Conservation (phyloP, 2,797 vertebrate genomes). For the Macropodus opercularis region DNA sequence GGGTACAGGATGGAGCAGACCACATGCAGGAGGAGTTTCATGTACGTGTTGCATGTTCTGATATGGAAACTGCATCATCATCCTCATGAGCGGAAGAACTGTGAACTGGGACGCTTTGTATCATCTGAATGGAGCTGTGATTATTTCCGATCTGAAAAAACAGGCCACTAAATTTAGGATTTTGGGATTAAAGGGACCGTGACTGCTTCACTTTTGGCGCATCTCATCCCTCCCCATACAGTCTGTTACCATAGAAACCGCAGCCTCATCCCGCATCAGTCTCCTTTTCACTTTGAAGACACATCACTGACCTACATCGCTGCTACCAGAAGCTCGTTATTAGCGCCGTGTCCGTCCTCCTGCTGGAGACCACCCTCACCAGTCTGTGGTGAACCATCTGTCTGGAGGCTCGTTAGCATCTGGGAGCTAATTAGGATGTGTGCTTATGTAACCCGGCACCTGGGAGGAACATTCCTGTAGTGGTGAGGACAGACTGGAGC, state of each 20-base stretch:
- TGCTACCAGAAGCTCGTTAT: slow-evolving; percentile 78
- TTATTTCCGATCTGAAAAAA: background rate
- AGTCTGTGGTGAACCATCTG: slow-evolving; percentile 17
- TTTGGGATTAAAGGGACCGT: slow-evolving; percentile 34
- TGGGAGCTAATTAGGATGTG: slow-evolving; percentile 13
- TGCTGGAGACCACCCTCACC: background rate
- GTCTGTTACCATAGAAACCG: slow-evolving; percentile 59
- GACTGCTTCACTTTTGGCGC: slow-evolving; percentile 14
- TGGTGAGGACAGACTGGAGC: background rate
- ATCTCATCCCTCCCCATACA: background rate
- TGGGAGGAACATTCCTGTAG: slow-evolving; percentile 24
- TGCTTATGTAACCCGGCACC: background rate
- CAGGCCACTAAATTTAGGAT: slow-evolving; percentile 27
- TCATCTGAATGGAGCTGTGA: background rate
- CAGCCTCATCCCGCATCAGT: slow-evolving; percentile 32
- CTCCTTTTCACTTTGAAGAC: slow-evolving; percentile 49
- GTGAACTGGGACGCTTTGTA: background rate
- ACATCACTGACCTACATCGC: slow-evolving; percentile 62
- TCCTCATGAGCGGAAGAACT: no score
- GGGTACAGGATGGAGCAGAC: no score
- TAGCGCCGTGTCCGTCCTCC: background rate
- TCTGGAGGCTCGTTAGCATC: slow-evolving; percentile 1
- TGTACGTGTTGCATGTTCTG: no score
- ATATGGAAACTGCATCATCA: background rate
- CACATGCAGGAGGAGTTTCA: no score